Base-by-base conservation (phyloP, 2,113 vertebrate genomes). In the Tragelaphus scriptus region DNA sequence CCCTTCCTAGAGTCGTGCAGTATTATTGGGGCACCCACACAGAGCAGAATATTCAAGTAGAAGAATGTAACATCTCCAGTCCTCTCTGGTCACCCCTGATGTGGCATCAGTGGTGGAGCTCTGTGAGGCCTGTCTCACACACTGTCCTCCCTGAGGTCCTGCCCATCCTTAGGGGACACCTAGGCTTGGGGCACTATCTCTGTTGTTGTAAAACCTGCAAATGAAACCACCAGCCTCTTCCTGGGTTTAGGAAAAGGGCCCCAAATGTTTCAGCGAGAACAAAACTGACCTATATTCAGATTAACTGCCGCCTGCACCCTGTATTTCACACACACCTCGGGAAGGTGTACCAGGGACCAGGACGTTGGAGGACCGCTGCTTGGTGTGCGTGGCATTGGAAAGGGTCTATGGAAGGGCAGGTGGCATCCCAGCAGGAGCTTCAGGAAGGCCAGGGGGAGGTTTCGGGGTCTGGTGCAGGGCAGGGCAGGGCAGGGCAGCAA, bases 381-480 rank as follows among this genome's bases (percentile, higher is more conserved):
- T 3, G 0, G 30, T 0, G 16, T 13, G 28, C 4, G 0, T 26
- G 32, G 71, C 19, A 2, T 7, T 65, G 51, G 56, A 17, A 21
- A 65, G 44, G 44, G 40, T 12, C 71, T 23, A 10, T 7, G 12
- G 8, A 47, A 56, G 25, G 30, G 11, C 55, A 15, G n/a, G 5
- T 30, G 80, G 44, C 56, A 23, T 5, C 36, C n/a, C 5, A 40
- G 68, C 4, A 2, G 36, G 90, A 53, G 51, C 10, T 40, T 86
- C 28, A 49, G 71, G n/a, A 55, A 47, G 32, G 65, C 49, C 28
- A 15, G 32, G 32, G 30, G 3, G 6, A 55, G 85, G 44, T 16
- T 51, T 80, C 0, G 1, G n/a, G 0, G 3, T 26, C 65, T 68
- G 5, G 51, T 0, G 0, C 19, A 17, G 61, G 49, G 8, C 1